These are phyloP conservation scores for Romanogobio albipinnatus DNA, from an alignment of 2,113 vertebrate genomes.

Conservation along the genomic window DNA sequence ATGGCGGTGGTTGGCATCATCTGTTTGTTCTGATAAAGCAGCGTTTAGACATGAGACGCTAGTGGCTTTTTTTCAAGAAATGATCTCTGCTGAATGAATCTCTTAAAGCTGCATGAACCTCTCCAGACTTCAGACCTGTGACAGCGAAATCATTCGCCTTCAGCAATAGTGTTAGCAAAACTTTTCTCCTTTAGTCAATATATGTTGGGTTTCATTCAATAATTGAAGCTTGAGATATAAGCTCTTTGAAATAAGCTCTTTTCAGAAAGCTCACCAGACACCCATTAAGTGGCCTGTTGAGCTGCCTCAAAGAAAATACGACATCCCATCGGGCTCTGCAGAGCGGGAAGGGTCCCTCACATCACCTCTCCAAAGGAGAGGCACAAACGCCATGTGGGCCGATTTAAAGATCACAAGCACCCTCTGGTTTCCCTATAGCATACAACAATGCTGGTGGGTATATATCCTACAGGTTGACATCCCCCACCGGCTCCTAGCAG, in stretches of 20 bases:
- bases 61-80: conserved; percentile 15
- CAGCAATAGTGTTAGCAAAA: not conserved
- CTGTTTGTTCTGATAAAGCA: conserved; percentile 48
- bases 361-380: conserved; percentile 12
- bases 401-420: conserved; percentile 27
- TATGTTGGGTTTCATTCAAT: not conserved
- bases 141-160: not conserved
- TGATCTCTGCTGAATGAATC: not conserved
- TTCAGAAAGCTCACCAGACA: conserved; percentile 8
- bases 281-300: not conserved
- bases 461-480: conserved; percentile 28
- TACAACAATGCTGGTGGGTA: conserved; percentile 15
- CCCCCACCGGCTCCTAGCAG: conserved; percentile 18
- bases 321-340: not conserved
- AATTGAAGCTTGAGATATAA: not conserved
- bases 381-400: not conserved
- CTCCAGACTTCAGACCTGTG: conserved; percentile 13
- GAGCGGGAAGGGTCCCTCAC: conserved; percentile 20
- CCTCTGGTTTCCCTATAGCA: conserved; percentile 36
- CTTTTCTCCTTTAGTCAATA: not conserved
- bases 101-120: not conserved
- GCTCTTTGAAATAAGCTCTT: not conserved
- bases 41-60: not conserved
- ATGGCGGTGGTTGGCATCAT: conserved; percentile 32
- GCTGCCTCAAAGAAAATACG: conserved; percentile 11